These are phyloP conservation scores for Darevskia mixta DNA, from an alignment of 2,797 vertebrate genomes.

Conservation along the genomic window DNA sequence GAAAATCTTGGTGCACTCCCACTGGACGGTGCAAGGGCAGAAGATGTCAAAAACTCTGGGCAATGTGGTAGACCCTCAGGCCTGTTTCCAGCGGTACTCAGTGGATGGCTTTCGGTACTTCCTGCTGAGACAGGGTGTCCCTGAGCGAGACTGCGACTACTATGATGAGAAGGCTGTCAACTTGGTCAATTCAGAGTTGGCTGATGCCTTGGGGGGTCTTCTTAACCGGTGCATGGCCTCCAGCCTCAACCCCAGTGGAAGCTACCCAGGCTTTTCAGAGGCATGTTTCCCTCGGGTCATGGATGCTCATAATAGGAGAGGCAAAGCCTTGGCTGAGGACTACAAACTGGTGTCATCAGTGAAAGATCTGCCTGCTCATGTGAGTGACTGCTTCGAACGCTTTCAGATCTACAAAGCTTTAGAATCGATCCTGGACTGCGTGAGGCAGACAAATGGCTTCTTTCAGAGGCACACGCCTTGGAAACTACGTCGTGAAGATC, in stretches of 20 bases:
- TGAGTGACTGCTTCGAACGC: conserved; percentile 81
- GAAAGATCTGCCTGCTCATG: conserved; percentile 79
- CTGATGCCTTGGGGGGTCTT: conserved; percentile 89
- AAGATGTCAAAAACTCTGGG: conserved; percentile 99
- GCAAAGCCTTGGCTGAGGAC: conserved; percentile 82
- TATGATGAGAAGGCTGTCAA: conserved; percentile 88
- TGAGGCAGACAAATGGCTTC: conserved; percentile 90
- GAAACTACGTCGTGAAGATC: conserved; percentile 83
- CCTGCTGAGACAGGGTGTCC: conserved; percentile 92
- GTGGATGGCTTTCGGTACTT: conserved; percentile 94
- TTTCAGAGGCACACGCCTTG: conserved; percentile 92
- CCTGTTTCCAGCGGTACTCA: conserved; percentile 81
- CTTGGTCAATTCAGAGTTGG: conserved; percentile 90
- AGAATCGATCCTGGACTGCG: conserved; percentile 86
- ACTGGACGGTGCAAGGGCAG: conserved; percentile 92
- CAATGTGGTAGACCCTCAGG: conserved; percentile 89
- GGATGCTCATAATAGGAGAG: background rate
- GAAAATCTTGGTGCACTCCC: conserved; percentile 91
- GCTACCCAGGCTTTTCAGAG: conserved; percentile 84
- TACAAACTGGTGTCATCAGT: conserved; percentile 84
- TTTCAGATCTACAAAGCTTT: conserved; percentile 91
- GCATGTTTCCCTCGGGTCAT: conserved; percentile 76
- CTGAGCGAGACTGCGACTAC: conserved; percentile 92
- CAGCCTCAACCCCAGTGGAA: conserved; percentile 88
- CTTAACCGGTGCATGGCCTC: conserved; percentile 89